These are phyloP conservation scores for Pungitius pungitius DNA, from an alignment of 2,113 vertebrate species.

Conservation along the genomic window DNA sequence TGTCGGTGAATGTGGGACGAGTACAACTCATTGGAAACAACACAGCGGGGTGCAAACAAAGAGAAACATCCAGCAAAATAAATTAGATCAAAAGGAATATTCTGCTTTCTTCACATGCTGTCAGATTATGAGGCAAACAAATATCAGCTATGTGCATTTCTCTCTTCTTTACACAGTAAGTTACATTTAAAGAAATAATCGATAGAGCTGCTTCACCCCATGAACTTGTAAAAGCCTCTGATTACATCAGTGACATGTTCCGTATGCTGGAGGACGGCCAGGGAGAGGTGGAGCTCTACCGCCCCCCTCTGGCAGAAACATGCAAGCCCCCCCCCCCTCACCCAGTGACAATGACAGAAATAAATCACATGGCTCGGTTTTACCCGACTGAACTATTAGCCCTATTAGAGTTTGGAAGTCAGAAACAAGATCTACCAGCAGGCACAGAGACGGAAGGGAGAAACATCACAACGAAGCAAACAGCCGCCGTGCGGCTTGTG, in stretches of 20 bases:
- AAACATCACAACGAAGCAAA: conserved; percentile 61
- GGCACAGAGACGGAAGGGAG: conserved; percentile 67
- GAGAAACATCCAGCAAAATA: neutral
- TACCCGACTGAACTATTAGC: conserved; percentile 51
- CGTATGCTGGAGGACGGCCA: conserved; percentile 10
- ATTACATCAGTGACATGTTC: conserved; percentile 12
- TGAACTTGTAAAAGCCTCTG: conserved; percentile 12
- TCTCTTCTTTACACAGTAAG: conserved; percentile 21
- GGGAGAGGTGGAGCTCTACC: conserved; percentile 66
- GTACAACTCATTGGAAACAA: conserved; percentile 33
- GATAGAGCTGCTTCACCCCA: conserved; percentile 1
- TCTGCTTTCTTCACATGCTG: conserved; percentile 13
- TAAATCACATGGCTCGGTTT: conserved; percentile 24
- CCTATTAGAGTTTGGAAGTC: conserved; percentile 62
- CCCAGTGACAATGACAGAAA: neutral
- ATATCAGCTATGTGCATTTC: neutral
- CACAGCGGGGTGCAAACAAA: neutral
- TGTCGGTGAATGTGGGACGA: conserved; percentile 29
- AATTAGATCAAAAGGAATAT: neutral
- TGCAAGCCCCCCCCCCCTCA: neutral
- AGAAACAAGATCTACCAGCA: conserved; percentile 66
- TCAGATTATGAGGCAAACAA: conserved; percentile 24
- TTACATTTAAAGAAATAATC: conserved; percentile 28
- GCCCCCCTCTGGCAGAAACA: conserved; percentile 69
- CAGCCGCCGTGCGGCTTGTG: conserved; percentile 44